These are phyloP conservation scores for Julus scanicus DNA, from an alignment of 2,888 invertebrate species.

Conservation along the genomic window DNA sequence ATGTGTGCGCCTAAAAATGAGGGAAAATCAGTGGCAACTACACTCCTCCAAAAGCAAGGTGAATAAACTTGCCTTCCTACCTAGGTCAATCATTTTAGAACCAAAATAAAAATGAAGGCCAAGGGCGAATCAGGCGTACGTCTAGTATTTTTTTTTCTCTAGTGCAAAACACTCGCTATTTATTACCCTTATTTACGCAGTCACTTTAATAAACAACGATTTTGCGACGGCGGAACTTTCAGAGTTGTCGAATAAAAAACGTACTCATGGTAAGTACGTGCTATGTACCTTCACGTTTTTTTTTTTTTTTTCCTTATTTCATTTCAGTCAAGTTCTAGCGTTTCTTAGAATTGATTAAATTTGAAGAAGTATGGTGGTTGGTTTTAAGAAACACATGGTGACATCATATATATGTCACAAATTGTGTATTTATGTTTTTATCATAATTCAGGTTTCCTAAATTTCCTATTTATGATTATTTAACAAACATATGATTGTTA, in stretches of 20 bases:
- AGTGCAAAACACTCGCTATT: background rate
- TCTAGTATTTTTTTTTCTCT: background rate
- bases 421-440: too few relatives aligned
- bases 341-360: too few relatives aligned
- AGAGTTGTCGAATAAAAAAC: background rate
- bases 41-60: background rate
- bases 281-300: background rate
- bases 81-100: conserved; percentile 29
- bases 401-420: too few relatives aligned
- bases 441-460: too few relatives aligned
- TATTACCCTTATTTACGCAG: background rate
- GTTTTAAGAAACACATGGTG: too few relatives aligned
- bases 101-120: conserved; percentile 24
- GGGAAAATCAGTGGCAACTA: background rate
- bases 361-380: too few relatives aligned
- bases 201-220: background rate
- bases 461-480: too few relatives aligned
- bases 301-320: background rate
- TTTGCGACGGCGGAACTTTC: background rate
- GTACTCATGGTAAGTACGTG: background rate
- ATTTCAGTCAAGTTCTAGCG: background rate
- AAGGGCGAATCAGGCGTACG: background rate
- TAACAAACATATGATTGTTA: too few relatives aligned
- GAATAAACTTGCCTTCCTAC: conserved; percentile 18
- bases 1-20: background rate